Conservation (phyloP, 2,888 invertebrate genomes). For the Epinotia ramella region DNA sequence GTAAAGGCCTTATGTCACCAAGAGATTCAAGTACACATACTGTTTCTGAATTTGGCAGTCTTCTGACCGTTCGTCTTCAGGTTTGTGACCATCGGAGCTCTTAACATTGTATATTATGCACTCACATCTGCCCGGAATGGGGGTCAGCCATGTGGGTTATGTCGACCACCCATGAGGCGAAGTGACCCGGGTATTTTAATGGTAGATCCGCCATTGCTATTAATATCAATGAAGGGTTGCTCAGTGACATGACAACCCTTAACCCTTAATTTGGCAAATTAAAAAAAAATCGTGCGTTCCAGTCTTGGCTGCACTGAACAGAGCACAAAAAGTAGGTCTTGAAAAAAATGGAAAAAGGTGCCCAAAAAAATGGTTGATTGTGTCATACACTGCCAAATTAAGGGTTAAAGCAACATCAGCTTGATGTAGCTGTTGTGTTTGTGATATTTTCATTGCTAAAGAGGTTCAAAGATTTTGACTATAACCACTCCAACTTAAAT, state of each 20-base stretch:
- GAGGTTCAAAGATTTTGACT: background rate
- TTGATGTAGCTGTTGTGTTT: too few relatives aligned
- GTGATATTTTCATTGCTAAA: background rate
- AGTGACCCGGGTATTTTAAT: constrained; percentile 20
- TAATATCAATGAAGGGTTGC: constrained; percentile 2
- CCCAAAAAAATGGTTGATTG: too few relatives aligned
- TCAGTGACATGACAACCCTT: background rate
- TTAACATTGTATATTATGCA: constrained; percentile 23
- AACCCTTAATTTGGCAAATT: too few relatives aligned
- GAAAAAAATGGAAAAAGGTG: too few relatives aligned
- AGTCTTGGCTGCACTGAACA: too few relatives aligned
- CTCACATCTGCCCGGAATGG: constrained; percentile 6
- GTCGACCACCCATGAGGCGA: constrained; percentile 20
- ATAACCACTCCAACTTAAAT: background rate
- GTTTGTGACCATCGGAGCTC: constrained; percentile 4
- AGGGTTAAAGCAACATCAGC: too few relatives aligned
- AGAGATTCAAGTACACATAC: background rate
- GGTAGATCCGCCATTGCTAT: background rate
- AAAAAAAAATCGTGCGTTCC: too few relatives aligned
- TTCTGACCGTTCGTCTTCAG: constrained; percentile 17
- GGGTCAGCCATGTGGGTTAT: constrained; percentile 26
- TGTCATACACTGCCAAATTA: too few relatives aligned
- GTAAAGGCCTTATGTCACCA: constrained; percentile 6
- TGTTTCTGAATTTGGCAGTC: constrained; percentile 16
- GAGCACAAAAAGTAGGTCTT: too few relatives aligned